Evolutionary conservation across 92 coral and sea anemone genomes (phyloP).

Genomic region (Phenganax marumi): DNA sequence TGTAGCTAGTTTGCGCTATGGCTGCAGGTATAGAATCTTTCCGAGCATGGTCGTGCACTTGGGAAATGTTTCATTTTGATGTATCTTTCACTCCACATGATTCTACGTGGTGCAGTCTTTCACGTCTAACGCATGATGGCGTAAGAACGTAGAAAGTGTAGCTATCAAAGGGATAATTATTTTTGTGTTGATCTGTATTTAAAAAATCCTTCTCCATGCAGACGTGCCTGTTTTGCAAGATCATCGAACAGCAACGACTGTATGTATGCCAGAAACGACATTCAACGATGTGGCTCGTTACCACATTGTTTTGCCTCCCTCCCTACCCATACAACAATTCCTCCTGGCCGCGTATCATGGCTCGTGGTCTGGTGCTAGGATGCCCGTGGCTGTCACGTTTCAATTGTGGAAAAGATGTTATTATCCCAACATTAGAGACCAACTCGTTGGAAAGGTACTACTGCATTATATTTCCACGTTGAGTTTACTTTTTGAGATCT

Average conservation of each 20-base stretch:
- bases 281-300: constrained; percentile 88
- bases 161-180: too few species aligned
- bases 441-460: constrained; percentile 91
- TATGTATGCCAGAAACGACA: constrained; percentile 91
- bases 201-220: constrained; percentile 16
- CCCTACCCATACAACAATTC: constrained; percentile 81
- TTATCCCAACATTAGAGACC: constrained; percentile 95
- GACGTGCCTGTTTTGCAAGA: constrained; percentile 69
- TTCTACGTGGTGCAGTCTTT: too few species aligned
- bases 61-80: too few species aligned
- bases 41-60: too few species aligned
- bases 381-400: constrained; percentile 80
- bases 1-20: too few species aligned
- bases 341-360: constrained; percentile 91
- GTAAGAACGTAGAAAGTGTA: background rate
- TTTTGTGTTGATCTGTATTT: background rate
- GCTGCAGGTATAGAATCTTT: too few species aligned
- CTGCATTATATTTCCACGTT: background rate
- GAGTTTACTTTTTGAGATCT: too few species aligned
- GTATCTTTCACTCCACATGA: too few species aligned
- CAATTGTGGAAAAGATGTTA: constrained; percentile 94
- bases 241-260: constrained; percentile 84
- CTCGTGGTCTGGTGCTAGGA: constrained; percentile 69
- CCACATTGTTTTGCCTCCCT: constrained; percentile 71
- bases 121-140: background rate